Evolutionary conservation across 2,888 invertebrate species (phyloP), one percentile per base, ranked within the genome.

Genomic region (Machimus rusticus): DNA sequence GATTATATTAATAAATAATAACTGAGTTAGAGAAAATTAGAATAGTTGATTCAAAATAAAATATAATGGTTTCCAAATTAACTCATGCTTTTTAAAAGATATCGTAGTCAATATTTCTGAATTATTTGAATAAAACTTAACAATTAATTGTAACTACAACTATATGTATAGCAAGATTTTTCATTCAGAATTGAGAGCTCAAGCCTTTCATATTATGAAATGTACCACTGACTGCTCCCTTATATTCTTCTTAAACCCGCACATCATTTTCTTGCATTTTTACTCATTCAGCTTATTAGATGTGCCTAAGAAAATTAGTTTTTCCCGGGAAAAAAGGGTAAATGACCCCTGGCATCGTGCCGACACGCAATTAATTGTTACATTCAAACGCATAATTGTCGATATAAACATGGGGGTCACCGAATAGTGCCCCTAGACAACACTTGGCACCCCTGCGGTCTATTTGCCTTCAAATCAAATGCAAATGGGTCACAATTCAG

Each of bases 331-430:
- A 23, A 66, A 66, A 84, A 39, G 84, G 84, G 84, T 84, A 74
- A 84, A 84, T 39, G 74, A 81, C 81, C 84, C 19, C 37, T 66
- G 37, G 37, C 74, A 66, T 23, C 37, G 19, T 66, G 66, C n/a
- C 28, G 66, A 28, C 66, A 86, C 74, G 12, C 37, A 86, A 86
- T 86, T 86, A 86, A 86, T 86, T 86, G 86, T 86, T 86, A 74
- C 76, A 86, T 37, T 76, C 86, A 86, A 86, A 76, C 74, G 76
- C 74, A 86, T 86, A 86, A 86, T 86, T 86, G 86, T 51, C 46
- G 76, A 86, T 86, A 86, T 86, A 86, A 86, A 86, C 86, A 86
- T 86, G 74, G 28, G 86, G 86, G 86, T 76, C 86, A 19, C 23
- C 28, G 34, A 34, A 86, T 74, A 43, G 46, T 74, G 43, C 51